Evolutionary conservation across 2,113 vertebrate genomes (phyloP).

Genomic region (Numenius arquata): DNA sequence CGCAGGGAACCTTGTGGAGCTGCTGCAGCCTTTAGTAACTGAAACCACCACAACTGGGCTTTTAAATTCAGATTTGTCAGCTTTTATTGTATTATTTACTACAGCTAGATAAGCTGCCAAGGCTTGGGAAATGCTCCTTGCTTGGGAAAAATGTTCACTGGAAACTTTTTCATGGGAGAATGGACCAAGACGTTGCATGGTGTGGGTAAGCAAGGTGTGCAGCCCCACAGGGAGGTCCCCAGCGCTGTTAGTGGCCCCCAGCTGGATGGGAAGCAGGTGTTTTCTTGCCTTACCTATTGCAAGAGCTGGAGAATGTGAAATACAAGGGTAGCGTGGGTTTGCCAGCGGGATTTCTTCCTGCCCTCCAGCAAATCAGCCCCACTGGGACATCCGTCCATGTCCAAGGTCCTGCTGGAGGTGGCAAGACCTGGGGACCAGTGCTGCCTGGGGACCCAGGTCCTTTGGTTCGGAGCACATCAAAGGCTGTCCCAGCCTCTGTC

Average conservation of each 20-base stretch:
- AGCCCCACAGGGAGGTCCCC: not conserved
- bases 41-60: not conserved
- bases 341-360: not conserved
- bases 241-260: rapidly evolving
- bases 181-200: rapidly evolving
- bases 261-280: not conserved
- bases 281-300: not conserved
- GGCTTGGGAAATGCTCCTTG: not conserved
- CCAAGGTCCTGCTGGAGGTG: not conserved
- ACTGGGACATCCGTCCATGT: rapidly evolving
- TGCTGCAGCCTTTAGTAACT: not conserved
- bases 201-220: not conserved
- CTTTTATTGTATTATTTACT: not conserved
- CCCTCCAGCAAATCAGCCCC: not conserved
- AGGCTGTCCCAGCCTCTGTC: not conserved
- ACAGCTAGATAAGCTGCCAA: not conserved
- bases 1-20: not conserved
- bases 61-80: not conserved
- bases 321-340: rapidly evolving
- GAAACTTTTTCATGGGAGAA: not conserved
- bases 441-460: not conserved
- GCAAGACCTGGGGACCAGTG: not conserved
- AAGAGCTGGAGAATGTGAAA: not conserved
- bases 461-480: rapidly evolving
- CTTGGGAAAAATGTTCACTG: rapidly evolving